Evolutionary conservation across 2,113 vertebrate genomes (phyloP), one percentile per base, ranked within the genome.

Genomic region (Mastomys coucha): DNA sequence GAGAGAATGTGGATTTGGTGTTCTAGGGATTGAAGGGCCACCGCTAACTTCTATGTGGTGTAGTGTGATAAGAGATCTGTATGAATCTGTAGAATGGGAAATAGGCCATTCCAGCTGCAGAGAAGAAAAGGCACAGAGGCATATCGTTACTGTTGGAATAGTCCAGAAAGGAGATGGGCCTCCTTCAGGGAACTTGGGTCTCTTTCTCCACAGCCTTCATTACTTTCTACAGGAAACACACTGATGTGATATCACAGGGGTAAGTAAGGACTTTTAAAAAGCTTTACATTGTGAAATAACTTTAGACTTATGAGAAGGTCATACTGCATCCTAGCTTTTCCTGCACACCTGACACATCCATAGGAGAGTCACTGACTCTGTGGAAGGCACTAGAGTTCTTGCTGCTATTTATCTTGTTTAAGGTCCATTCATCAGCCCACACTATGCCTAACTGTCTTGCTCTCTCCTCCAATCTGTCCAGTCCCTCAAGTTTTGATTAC

Each of bases 211-310:
- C 33, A 12, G 16, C 73, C 10, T 92, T 60, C 36, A 28, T 49
- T 58, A 69, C 36, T 13, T 84, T 84, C 56, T 14, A 42, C 56
- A 84, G 56, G 24, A 39, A 72, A 78, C 49, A 53, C 42, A 20
- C 56, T 84, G 16, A 45, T 65, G 42, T 6, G 42, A 75, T 36
- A 45, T 24, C 80, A 92, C 26, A 75, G 36, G 56, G 20, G n/a
- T n/a, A 28, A 28, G n/a, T n/a, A 28, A 28, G 81, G 39, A 14
- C 22, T 42, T 28, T 63, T 42, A 17, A 84, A 63, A 63, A 84
- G 11, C 24, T 84, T 26, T 28, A 63, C 12, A 89, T 85, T 85
- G 51, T 91, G 65, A 92, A 88, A 92, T 91, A 94, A 95, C 53
- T 85, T 80, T 76, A 93, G 56, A 77, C 5, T 53, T 39, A 88